phyloP scores from a whole-genome alignment of 1,140 invertebrate species.

The Papilio xuthus region DNA sequence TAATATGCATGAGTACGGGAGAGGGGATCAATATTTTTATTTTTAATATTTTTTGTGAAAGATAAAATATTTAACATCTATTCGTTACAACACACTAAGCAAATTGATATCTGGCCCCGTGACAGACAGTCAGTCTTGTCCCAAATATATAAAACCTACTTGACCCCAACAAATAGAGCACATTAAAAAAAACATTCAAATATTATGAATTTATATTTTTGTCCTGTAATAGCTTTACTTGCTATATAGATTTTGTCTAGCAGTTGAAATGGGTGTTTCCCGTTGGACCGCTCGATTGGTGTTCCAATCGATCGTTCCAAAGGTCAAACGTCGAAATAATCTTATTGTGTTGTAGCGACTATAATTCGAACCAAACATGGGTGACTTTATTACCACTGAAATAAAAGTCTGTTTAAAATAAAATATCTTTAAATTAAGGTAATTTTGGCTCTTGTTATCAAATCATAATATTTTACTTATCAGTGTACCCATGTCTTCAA shows the following conservation, averaged over 20 bases:
- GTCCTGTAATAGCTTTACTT: too few species aligned
- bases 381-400: slow-evolving; percentile 25
- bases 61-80: slow-evolving; percentile 10
- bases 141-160: too few species aligned
- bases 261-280: too few species aligned
- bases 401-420: slow-evolving; percentile 30
- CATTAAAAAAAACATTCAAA: too few species aligned
- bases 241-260: too few species aligned
- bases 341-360: background rate
- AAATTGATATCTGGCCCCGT: background rate
- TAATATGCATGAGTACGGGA: slow-evolving; percentile 64
- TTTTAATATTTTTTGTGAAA: slow-evolving; percentile 50
- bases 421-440: slow-evolving; percentile 11
- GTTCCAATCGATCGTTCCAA: too few species aligned
- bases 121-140: too few species aligned
- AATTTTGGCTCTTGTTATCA: too few species aligned
- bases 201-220: too few species aligned
- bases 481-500: background rate
- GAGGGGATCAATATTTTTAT: slow-evolving; percentile 74
- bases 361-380: slow-evolving; percentile 14
- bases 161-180: too few species aligned
- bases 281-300: too few species aligned
- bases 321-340: background rate
- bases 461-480: background rate
- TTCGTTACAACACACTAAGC: background rate